phyloP scores from a whole-genome alignment of 2,113 vertebrate species.

The Seriola aureovittata region DNA sequence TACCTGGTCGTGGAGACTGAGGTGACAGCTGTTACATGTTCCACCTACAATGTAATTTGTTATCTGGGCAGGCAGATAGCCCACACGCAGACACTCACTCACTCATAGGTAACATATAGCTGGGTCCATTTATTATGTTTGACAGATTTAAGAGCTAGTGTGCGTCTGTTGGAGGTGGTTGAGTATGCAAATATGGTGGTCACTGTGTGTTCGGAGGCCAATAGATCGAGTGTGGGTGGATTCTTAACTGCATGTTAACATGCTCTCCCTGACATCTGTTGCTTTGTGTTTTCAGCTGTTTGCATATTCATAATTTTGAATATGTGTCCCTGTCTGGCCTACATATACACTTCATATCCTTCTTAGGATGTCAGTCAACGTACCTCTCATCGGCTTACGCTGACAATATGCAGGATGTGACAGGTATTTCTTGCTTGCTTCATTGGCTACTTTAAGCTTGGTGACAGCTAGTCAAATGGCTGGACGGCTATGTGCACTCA shows the following conservation, averaged over 20 bases:
- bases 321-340: conserved; percentile 36
- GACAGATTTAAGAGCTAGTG: conserved; percentile 29
- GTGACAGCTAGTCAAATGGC: conserved; percentile 76
- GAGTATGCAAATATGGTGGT: conserved; percentile 14
- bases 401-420: conserved; percentile 67
- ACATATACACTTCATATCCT: conserved; percentile 53
- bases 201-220: background rate
- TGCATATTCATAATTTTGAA: conserved; percentile 34
- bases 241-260: conserved; percentile 2
- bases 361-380: conserved; percentile 62
- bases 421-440: conserved; percentile 71
- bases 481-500: conserved; percentile 66
- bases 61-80: conserved; percentile 43
- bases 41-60: conserved; percentile 51
- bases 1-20: conserved; percentile 18
- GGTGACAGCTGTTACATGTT: conserved; percentile 58
- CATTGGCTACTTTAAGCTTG: conserved; percentile 71
- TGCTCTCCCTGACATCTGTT: background rate
- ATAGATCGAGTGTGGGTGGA: background rate
- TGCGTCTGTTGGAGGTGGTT: background rate
- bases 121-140: conserved; percentile 50
- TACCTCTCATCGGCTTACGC: conserved; percentile 43
- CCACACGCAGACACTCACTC: background rate
- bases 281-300: background rate
- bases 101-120: conserved; percentile 11